A percentile compares a stretch with the other conserved stretches of the same genome.
Conservation (phyloP, 1,140 invertebrate species). For the Hermatobates lingyangjiaoensis region DNA sequence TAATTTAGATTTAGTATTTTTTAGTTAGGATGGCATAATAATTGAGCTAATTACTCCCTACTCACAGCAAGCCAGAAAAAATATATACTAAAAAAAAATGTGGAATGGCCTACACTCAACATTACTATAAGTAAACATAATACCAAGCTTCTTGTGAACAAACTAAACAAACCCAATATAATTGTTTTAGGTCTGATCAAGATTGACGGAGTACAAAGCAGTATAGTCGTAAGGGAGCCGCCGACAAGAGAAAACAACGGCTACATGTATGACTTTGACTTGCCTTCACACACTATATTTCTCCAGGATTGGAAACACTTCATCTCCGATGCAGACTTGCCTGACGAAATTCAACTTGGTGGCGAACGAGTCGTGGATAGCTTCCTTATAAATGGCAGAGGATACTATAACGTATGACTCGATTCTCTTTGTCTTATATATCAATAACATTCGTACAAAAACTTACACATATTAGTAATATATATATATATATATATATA, state of each 20-base stretch:
- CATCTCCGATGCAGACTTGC: slow-evolving; percentile 16
- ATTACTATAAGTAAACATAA: too few relatives aligned
- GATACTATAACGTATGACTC: slow-evolving; percentile 16
- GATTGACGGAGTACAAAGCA: slow-evolving; percentile 31
- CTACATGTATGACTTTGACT: slow-evolving; percentile 28
- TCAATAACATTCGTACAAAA: too few relatives aligned
- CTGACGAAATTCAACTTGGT: slow-evolving; percentile 1
- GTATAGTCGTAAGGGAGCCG: slow-evolving; percentile 27
- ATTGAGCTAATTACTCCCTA: too few relatives aligned
- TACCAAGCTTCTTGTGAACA: too few relatives aligned
- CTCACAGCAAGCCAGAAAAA: too few relatives aligned
- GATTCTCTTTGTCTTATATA: background rate
- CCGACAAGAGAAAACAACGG: slow-evolving; percentile 22
- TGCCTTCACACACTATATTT: slow-evolving; percentile 29
- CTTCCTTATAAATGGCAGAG: slow-evolving; percentile 29
- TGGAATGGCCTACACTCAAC: too few relatives aligned
- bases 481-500: too few relatives aligned
- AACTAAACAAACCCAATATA: too few relatives aligned
- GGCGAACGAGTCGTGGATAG: slow-evolving; percentile 25
- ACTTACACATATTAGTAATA: too few relatives aligned
- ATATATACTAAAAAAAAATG: too few relatives aligned
- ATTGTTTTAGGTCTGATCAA: slow-evolving; percentile 30
- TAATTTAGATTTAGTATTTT: too few relatives aligned
- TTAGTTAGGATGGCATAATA: too few relatives aligned
- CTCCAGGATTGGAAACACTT: slow-evolving; percentile 31